Conservation (phyloP, 2,888 invertebrate genomes). For the Tetramorium bicarinatum region DNA sequence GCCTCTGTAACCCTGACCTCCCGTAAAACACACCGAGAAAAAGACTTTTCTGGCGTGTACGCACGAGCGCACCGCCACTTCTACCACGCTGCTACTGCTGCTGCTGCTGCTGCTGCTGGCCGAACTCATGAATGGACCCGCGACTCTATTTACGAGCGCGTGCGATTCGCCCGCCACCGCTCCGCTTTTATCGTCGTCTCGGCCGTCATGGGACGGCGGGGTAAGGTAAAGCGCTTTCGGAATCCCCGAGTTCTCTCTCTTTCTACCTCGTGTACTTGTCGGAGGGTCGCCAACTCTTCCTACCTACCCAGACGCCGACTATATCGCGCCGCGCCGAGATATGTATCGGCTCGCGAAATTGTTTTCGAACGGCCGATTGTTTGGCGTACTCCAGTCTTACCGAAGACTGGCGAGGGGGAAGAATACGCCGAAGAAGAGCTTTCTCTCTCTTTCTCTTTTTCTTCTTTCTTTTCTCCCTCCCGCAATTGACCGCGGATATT, state of each 20-base stretch:
- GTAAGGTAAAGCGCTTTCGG: constrained; percentile 34
- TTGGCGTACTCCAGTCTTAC: constrained; percentile 22
- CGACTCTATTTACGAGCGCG: constrained; percentile 80
- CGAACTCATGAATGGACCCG: constrained; percentile 83
- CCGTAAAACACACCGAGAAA: constrained; percentile 82
- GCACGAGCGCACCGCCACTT: constrained; percentile 77
- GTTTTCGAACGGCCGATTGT: constrained; percentile 51
- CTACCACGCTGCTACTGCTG: constrained; percentile 15
- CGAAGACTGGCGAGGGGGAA: background rate
- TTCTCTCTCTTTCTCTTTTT: constrained; percentile 3
- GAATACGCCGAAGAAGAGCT: background rate
- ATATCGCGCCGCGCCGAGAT: constrained; percentile 34
- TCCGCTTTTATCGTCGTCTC: constrained; percentile 74
- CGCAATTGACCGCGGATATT: background rate
- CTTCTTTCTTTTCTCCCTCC: background rate
- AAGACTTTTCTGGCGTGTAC: constrained; percentile 83
- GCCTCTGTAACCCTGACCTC: constrained; percentile 84
- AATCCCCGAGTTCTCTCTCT: constrained; percentile 28
- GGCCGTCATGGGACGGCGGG: constrained; percentile 1
- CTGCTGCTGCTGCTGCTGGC: constrained; percentile 68
- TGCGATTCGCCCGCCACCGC: constrained; percentile 72
- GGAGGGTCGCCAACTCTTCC: constrained; percentile 20
- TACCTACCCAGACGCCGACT: background rate
- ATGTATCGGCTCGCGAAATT: constrained; percentile 39
- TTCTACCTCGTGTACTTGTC: background rate